Base-by-base conservation (phyloP, 2,888 invertebrate genomes). In the Teinopalpus imperialis region DNA sequence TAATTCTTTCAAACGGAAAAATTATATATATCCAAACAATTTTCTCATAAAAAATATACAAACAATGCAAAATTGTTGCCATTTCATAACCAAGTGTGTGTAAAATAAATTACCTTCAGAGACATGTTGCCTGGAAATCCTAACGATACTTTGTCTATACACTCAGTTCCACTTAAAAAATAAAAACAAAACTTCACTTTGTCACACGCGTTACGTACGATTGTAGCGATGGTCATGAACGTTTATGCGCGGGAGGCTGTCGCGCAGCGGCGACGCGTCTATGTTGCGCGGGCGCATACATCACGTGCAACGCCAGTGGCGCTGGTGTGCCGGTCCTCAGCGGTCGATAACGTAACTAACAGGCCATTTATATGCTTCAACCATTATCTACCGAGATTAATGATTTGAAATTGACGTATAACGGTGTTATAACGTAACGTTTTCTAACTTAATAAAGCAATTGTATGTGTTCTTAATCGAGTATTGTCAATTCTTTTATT, bases 211-310 rank as follows among this genome's bases (percentile, higher is more conserved):
- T 61, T 61, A 68, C 60, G 67, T 65, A 60, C 61, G 68, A 63
- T 71, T 64, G 70, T 69, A 61, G 58, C 60, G 63, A 64, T 62
- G 69, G 32, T 61, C 63, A 63, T 63, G 63, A 62, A 59, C 50
- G 61, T 64, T 66, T 68, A 63, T 74, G 79, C 77, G 69, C 81
- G 80, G 74, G 81, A 86, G 86, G 85, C 81, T 85, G 78, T 81
- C 66, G 80, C 83, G 86, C 81, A 66, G 66, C 66, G 65, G 59
- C 66, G 59, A 69, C 73, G 74, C 78, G 78, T 83, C 83, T 85
- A 85, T 63, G 53, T 53, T 70, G 78, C 75, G 76, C 85, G 81
- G 77, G 83, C 85, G 85, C 87, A 72, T 68, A 61, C 74, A 78
- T 86, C 86, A 87, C 85, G 86, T 86, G 87, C 83, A 66, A 49